phyloP scores from a whole-genome alignment of 2,113 vertebrate genomes.

The Mormyrus lacerda region DNA sequence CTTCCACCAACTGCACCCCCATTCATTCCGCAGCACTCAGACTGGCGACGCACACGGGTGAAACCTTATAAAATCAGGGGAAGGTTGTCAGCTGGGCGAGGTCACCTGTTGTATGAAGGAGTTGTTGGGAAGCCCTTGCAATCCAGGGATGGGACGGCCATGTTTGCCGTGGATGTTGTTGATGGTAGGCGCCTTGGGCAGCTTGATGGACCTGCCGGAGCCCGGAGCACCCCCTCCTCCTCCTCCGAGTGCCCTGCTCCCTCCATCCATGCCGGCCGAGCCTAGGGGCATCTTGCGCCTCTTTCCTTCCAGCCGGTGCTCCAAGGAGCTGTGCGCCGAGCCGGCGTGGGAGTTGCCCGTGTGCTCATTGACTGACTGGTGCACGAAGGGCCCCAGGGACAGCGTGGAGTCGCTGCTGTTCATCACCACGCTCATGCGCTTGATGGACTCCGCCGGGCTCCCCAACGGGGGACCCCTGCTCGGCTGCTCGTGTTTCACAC shows the following conservation, averaged over 20 bases:
- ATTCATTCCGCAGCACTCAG: neutral
- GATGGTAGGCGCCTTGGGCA: constrained; percentile 80
- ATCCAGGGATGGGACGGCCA: constrained; percentile 76
- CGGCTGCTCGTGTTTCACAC: constrained; percentile 76
- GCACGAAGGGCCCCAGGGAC: constrained; percentile 90
- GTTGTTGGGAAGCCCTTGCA: constrained; percentile 80
- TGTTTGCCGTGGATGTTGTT: constrained; percentile 93
- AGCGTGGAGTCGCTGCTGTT: constrained; percentile 94
- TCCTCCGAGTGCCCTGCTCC: neutral
- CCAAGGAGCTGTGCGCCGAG: constrained; percentile 67
- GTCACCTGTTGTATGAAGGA: constrained; percentile 92
- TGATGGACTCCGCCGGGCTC: constrained; percentile 88
- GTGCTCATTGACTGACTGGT: constrained; percentile 59
- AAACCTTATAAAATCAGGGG: neutral
- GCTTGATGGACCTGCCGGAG: constrained; percentile 71
- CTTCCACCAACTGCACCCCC: neutral
- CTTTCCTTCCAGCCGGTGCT: constrained; percentile 81
- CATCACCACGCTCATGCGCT: constrained; percentile 97
- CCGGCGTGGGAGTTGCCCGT: constrained; percentile 66
- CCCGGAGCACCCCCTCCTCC: constrained; percentile 35
- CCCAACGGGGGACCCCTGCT: constrained; percentile 74
- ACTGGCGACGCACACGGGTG: neutral
- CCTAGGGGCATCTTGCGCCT: constrained; percentile 84
- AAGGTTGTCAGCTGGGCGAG: neutral
- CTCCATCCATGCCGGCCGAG: constrained; percentile 64